Conservation (phyloP, 2,797 vertebrate species). For the Siniperca obscura region DNA sequence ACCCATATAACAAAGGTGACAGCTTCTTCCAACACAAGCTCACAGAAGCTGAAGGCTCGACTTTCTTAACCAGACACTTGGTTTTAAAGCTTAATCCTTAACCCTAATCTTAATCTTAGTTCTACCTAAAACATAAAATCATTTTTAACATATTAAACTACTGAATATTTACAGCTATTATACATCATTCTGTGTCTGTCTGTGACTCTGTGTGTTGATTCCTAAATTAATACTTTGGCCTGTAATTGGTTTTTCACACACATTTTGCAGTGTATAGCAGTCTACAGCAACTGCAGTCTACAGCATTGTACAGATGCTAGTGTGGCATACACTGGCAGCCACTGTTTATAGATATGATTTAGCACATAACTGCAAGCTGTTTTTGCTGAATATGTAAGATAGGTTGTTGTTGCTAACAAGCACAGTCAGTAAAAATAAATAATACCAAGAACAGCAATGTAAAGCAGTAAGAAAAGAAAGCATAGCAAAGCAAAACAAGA, state of each 20-base stretch:
- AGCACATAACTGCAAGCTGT: not conserved
- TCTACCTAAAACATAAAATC: not conserved
- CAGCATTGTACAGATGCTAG: not conserved
- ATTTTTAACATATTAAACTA: not conserved
- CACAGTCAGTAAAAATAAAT: conserved; percentile 14
- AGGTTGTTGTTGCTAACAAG: not conserved
- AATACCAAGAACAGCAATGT: not conserved
- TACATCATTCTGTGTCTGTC: not conserved
- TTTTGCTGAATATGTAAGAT: conserved; percentile 34
- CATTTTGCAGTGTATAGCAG: not conserved
- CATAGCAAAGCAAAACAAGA: not conserved
- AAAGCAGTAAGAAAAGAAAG: not conserved
- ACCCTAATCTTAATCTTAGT: not conserved
- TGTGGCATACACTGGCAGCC: conserved; percentile 13
- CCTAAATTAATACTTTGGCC: not conserved
- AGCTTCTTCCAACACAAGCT: conserved; percentile 2
- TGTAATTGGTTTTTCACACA: conserved; percentile 11
- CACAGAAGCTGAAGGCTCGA: not conserved
- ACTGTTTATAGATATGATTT: conserved; percentile 29
- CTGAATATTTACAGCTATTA: not conserved
- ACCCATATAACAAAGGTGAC: not conserved
- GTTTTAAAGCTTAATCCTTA: conserved; percentile 2
- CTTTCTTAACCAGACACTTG: conserved; percentile 9
- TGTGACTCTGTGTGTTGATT: not conserved
- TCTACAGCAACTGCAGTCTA: not conserved